These are phyloP conservation scores for Tortrix viridana DNA, from an alignment of 2,888 invertebrate species.

Conservation along the genomic window DNA sequence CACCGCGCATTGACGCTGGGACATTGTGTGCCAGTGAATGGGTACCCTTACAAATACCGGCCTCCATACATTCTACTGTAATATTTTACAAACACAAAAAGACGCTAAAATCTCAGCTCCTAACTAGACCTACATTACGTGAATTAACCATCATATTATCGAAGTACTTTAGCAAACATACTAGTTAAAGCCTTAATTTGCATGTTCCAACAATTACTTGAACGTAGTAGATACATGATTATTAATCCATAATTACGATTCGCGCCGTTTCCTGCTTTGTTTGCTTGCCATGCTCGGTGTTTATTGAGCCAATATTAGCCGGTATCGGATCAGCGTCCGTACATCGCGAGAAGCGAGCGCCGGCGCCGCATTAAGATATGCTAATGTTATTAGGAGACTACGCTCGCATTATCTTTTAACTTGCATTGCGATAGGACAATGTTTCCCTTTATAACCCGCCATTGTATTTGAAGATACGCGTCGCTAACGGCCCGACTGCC, in stretches of 20 bases:
- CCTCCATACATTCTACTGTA: slow-evolving; percentile 24
- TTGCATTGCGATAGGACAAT: slow-evolving; percentile 55
- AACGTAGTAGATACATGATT: slow-evolving; percentile 61
- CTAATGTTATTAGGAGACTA: slow-evolving; percentile 71
- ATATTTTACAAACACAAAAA: slow-evolving; percentile 21
- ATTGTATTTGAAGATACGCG: slow-evolving; percentile 56
- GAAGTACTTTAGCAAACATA: slow-evolving; percentile 41
- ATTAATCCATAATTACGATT: slow-evolving; percentile 70
- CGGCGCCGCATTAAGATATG: slow-evolving; percentile 71
- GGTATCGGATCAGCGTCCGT: slow-evolving; percentile 50
- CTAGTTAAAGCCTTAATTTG: slow-evolving; percentile 52
- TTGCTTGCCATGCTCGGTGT: slow-evolving; percentile 57
- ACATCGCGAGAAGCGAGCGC: slow-evolving; percentile 39
- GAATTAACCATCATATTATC: slow-evolving; percentile 33
- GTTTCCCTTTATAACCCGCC: slow-evolving; percentile 53
- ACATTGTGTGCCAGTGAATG: slow-evolving; percentile 45
- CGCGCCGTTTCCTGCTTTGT: slow-evolving; percentile 54
- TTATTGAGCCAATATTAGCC: slow-evolving; percentile 63
- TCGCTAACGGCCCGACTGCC: slow-evolving; percentile 42
- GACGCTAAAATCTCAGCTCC: slow-evolving; percentile 1
- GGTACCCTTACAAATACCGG: slow-evolving; percentile 17
- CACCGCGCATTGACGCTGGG: slow-evolving; percentile 26
- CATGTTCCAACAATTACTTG: slow-evolving; percentile 56
- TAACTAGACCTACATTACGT: slow-evolving; percentile 13
- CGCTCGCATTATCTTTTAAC: slow-evolving; percentile 65